A percentile compares a stretch with the other conserved stretches of the same genome.
Conservation (phyloP, 2,113 vertebrate species). For the Tragelaphus scriptus region DNA sequence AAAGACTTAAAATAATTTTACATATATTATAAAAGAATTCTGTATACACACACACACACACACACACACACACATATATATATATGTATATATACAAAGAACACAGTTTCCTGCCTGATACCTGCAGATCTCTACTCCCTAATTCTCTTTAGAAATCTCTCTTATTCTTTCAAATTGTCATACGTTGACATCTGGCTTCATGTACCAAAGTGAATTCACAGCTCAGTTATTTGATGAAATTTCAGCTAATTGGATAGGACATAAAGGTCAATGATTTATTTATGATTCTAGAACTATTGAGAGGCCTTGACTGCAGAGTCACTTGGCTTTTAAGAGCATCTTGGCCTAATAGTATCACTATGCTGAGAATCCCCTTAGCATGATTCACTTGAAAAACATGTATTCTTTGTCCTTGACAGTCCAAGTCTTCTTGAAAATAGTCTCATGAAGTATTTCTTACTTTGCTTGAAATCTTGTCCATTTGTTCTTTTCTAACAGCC, state of each 20-base stretch:
- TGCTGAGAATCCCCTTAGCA: neutral
- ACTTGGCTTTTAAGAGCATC: neutral
- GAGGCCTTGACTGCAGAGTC: neutral
- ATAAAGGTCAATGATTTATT: neutral
- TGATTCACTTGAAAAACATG: neutral
- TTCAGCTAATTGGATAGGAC: neutral
- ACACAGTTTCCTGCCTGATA: neutral
- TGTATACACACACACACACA: neutral
- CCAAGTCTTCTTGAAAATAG: neutral
- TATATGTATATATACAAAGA: neutral
- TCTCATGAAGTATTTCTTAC: neutral
- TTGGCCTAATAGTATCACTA: neutral
- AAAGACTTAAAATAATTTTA: neutral
- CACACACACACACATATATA: too few species aligned
- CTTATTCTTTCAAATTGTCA: neutral
- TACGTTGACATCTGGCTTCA: neutral
- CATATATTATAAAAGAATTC: neutral
- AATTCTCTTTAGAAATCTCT: neutral
- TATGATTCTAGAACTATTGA: neutral
- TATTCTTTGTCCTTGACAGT: neutral
- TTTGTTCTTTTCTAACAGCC: neutral
- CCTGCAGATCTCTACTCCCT: neutral
- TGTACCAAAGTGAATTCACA: neutral
- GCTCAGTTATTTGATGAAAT: neutral
- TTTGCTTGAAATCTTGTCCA: neutral